phyloP scores from a whole-genome alignment of 2,888 invertebrate genomes.

The Atrina japonica region DNA sequence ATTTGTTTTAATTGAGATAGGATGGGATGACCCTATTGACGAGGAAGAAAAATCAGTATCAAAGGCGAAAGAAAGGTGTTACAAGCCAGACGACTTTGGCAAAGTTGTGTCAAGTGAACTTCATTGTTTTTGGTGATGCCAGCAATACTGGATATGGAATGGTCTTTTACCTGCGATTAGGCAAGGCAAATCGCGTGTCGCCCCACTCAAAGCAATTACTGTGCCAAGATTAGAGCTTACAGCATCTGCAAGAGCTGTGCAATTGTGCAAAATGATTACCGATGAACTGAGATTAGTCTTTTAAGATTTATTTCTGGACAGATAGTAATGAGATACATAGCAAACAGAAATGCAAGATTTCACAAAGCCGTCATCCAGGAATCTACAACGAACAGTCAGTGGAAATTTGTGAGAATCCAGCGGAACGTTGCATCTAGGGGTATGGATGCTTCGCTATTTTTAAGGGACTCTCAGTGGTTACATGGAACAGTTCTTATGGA shows the following conservation, averaged over 20 bases:
- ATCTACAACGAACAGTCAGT: background rate
- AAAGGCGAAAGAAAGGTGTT: conserved; percentile 30
- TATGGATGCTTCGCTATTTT: conserved; percentile 1
- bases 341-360: conserved; percentile 22
- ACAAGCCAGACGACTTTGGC: conserved; percentile 20
- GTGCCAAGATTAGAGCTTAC: conserved; percentile 44
- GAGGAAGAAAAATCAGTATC: conserved; percentile 12
- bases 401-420: background rate
- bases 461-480: conserved; percentile 6
- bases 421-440: conserved; percentile 2
- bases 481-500: too few species aligned
- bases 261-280: conserved; percentile 19
- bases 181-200: conserved; percentile 37
- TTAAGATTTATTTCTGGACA: conserved; percentile 28
- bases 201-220: conserved; percentile 37
- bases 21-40: conserved; percentile 8
- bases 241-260: conserved; percentile 22
- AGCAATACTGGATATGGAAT: conserved; percentile 36
- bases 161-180: conserved; percentile 38
- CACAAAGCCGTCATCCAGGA: conserved; percentile 9
- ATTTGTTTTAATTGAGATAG: conserved; percentile 2
- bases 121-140: conserved; percentile 44
- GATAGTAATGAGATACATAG: conserved; percentile 39
- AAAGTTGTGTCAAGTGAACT: conserved; percentile 17
- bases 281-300: conserved; percentile 17